Conservation (phyloP, 1,140 invertebrate species). For the Lepidurus arcticus region DNA sequence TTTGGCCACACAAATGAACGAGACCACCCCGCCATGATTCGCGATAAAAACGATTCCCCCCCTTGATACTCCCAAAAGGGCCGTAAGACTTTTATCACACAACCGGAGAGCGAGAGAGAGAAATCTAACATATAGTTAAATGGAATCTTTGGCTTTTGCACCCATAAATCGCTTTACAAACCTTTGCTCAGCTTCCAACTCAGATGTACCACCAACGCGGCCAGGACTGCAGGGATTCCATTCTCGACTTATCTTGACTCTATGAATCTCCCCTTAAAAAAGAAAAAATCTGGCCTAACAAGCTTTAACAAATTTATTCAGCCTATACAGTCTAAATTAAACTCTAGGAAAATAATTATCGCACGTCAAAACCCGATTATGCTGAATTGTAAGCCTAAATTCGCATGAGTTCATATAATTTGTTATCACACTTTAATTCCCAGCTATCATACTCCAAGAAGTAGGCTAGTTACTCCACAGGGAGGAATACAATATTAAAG, state of each 20-base stretch:
- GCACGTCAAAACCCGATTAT: too few relatives aligned
- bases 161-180: slow-evolving; percentile 12
- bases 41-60: slow-evolving; percentile 12
- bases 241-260: neutral
- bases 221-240: neutral
- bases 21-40: slow-evolving; percentile 17
- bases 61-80: neutral
- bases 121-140: neutral
- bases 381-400: too few relatives aligned
- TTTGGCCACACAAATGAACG: slow-evolving; percentile 21
- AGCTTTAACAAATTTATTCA: neutral
- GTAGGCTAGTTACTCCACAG: too few relatives aligned
- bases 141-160: slow-evolving; percentile 15
- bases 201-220: neutral
- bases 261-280: neutral
- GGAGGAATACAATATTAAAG: too few relatives aligned
- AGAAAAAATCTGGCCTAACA: neutral
- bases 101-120: neutral
- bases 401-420: too few relatives aligned
- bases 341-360: too few relatives aligned
- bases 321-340: neutral
- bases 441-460: too few relatives aligned
- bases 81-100: neutral
- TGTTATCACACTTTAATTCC: too few relatives aligned
- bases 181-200: neutral